phyloP scores from a whole-genome alignment of 2,888 invertebrate species.

The Anoplius nigerrimus region DNA sequence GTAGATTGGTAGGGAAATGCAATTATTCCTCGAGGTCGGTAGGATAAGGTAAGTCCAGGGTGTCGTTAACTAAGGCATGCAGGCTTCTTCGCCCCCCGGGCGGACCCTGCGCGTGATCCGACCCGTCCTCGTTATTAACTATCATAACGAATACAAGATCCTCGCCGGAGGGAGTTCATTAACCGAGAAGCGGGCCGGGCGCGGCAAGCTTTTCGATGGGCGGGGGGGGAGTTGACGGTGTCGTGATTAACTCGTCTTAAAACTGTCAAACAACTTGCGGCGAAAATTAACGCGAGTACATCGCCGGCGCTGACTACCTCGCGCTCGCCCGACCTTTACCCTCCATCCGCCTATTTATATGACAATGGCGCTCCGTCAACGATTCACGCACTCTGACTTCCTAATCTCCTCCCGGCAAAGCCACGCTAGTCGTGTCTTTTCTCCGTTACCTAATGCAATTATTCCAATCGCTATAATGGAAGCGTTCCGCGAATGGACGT shows the following conservation, averaged over 20 bases:
- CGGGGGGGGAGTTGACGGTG: slow-evolving; percentile 25
- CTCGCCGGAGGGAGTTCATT: slow-evolving; percentile 32
- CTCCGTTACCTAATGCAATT: no score
- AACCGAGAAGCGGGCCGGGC: slow-evolving; percentile 25
- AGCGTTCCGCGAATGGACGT: no score
- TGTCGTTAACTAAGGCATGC: slow-evolving; percentile 23
- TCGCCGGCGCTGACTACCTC: slow-evolving; percentile 1
- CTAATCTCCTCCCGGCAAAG: no score
- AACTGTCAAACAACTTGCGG: slow-evolving; percentile 47
- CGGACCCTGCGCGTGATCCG: slow-evolving; percentile 29
- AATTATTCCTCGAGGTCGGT: slow-evolving; percentile 4
- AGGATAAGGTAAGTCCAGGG: background rate
- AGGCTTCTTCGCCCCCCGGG: slow-evolving; percentile 27
- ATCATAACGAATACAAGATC: slow-evolving; percentile 37
- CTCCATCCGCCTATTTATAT: no score
- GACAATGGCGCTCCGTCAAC: no score
- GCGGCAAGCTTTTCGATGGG: slow-evolving; percentile 36
- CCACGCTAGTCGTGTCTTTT: no score
- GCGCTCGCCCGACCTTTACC: background rate
- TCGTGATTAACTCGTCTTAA: slow-evolving; percentile 45
- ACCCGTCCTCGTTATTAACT: slow-evolving; percentile 43
- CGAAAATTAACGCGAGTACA: slow-evolving; percentile 42
- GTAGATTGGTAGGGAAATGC: background rate
- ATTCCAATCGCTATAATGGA: no score
- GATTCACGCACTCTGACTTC: no score